Conservation (phyloP, 2,113 vertebrate genomes). For the Dunckerocampus dactyliophorus region DNA sequence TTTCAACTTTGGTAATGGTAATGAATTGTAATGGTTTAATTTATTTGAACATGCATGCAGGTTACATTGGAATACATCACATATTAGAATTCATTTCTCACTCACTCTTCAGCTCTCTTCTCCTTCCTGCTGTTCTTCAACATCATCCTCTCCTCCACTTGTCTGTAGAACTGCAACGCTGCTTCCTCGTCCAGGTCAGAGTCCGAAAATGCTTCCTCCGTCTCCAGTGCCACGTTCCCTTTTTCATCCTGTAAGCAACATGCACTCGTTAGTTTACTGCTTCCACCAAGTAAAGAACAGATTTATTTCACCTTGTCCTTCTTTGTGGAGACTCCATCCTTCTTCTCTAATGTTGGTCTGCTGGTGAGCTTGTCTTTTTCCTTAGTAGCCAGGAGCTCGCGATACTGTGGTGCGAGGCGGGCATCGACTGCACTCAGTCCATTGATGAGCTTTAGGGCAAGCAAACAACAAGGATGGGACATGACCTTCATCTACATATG, state of each 20-base stretch:
- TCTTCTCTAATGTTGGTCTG: constrained; percentile 40
- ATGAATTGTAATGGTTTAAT: too few species aligned
- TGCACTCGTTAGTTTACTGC: not conserved
- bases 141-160: constrained; percentile 63
- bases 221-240: constrained; percentile 27
- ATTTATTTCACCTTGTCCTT: constrained; percentile 40
- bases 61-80: too few species aligned
- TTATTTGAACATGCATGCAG: too few species aligned
- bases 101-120: constrained; percentile 58
- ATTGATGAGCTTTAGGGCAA: constrained; percentile 68
- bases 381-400: constrained; percentile 66
- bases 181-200: constrained; percentile 76
- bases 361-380: constrained; percentile 10
- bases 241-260: constrained; percentile 34
- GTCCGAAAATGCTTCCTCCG: constrained; percentile 40
- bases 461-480: not conserved
- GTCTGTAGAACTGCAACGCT: constrained; percentile 76
- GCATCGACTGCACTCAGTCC: constrained; percentile 77
- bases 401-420: constrained; percentile 77
- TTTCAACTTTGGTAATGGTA: not conserved
- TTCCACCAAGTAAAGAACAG: not conserved
- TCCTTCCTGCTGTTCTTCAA: constrained; percentile 62
- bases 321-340: constrained; percentile 47
- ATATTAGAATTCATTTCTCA: too few species aligned
- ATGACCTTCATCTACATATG: not conserved